phyloP scores from a whole-genome alignment of 2,888 invertebrate species.

The Heliconius ismenius region DNA sequence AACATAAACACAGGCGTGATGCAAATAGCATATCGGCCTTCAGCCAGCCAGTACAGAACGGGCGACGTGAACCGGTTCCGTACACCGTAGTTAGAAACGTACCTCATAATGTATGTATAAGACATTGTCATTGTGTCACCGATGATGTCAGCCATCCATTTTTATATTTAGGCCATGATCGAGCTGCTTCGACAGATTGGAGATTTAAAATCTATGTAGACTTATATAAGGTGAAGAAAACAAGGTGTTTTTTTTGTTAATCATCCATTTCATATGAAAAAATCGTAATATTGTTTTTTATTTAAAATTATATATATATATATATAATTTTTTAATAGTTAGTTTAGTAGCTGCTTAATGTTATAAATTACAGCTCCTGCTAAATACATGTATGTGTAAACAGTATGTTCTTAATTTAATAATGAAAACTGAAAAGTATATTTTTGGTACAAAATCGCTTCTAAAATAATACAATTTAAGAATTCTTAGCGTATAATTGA shows the following conservation, averaged over 20 bases:
- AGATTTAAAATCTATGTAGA: background rate
- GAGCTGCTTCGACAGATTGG: constrained; percentile 49
- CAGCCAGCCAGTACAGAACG: background rate
- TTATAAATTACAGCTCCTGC: no score
- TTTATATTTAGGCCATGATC: constrained; percentile 56
- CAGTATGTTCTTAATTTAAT: no score
- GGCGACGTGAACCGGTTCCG: constrained; percentile 22
- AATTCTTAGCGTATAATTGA: no score
- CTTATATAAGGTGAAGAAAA: background rate
- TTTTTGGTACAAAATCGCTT: no score
- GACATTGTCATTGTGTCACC: constrained; percentile 31
- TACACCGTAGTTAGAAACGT: constrained; percentile 12
- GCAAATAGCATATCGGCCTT: constrained; percentile 22
- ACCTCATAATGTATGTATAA: constrained; percentile 15
- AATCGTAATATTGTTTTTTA: no score
- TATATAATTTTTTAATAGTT: no score
- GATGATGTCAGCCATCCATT: constrained; percentile 48
- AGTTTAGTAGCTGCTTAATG: no score
- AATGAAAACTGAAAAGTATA: no score
- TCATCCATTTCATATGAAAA: no score
- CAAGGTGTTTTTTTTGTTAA: background rate
- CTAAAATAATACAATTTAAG: no score
- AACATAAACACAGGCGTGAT: constrained; percentile 10
- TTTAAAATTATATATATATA: no score
- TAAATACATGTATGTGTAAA: no score